Base-by-base conservation (phyloP, 1,140 invertebrate genomes). In the Ruditapes philippinarum region DNA sequence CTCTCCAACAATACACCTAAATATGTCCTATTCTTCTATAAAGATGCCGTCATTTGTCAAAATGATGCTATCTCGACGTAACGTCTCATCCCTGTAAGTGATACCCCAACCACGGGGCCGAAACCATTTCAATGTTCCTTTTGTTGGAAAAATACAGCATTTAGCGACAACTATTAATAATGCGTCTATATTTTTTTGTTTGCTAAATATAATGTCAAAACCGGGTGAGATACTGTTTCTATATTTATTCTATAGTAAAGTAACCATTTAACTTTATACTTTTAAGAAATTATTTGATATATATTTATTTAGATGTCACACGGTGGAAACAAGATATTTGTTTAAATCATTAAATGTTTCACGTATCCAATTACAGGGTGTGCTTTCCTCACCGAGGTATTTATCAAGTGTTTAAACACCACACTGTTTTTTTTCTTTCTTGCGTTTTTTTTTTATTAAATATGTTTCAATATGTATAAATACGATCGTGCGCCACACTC, bases 191-290 rank as follows among this genome's bases (percentile, higher is more conserved):
- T 31, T 73, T 49, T n/a, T 84, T 25, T 70, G 60, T 73, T 22
- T 74, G 68, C 82, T 84, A 84, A 84, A 84, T 74, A 73, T 73
- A 65, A 73, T 73, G 82, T 84, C 82, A 84, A 73, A 74, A n/a
- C n/a, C 14, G 82, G 25, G 4, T 11, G 57, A n/a, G n/a, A 65
- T 57, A 81, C 36, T 38, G 38, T 65, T 33, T 42, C 54, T 57
- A 65, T n/a, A n/a, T 65, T 81, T 81, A 81, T 81, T 42, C 45
- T 42, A 36, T 28, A 4, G 25, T 45, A 31, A 57, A 81, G 79
- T n/a, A 22, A 28, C 51, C 40, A 28, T 81, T 81, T 73, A 84
- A 84, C 68, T 73, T n/a, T 54, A 68, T 28, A 84, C 65, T 11
- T 62, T 33, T n/a, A n/a, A n/a, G n/a, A 31, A 36, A 31, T 49